phyloP scores from a whole-genome alignment of 1,140 invertebrate genomes.

The Drosophila kanapiae region DNA sequence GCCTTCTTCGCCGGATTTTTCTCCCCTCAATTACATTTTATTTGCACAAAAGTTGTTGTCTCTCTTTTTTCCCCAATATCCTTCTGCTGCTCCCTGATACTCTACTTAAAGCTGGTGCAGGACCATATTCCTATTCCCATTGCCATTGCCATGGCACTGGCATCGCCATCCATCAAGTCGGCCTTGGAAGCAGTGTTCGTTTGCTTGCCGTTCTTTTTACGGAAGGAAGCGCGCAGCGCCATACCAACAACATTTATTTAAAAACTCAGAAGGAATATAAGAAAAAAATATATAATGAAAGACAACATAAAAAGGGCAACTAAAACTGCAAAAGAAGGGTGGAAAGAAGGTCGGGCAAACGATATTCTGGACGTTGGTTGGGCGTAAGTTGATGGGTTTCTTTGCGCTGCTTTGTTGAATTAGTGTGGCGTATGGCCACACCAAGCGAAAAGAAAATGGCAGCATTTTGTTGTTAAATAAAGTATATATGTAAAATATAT shows the following conservation, averaged over 20 bases:
- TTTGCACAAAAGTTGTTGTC: conserved; percentile 63
- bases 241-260: conserved; percentile 62
- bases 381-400: conserved; percentile 6
- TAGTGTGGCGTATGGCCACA: background rate
- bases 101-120: conserved; percentile 29
- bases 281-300: conserved; percentile 46
- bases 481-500: no score
- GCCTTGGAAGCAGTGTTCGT: conserved; percentile 28
- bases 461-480: background rate
- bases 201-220: conserved; percentile 20
- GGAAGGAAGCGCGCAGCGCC: conserved; percentile 64
- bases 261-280: conserved; percentile 40
- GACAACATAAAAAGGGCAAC: conserved; percentile 65
- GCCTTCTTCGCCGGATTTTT: conserved; percentile 40
- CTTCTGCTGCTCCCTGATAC: background rate
- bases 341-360: background rate
- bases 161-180: conserved; percentile 57
- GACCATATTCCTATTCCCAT: conserved; percentile 40
- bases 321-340: conserved; percentile 30
- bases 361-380: conserved; percentile 9
- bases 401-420: background rate
- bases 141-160: conserved; percentile 52
- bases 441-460: conserved; percentile 44
- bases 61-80: conserved; percentile 9
- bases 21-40: conserved; percentile 77